phyloP scores from a whole-genome alignment of 2,888 invertebrate genomes.

The Neria commutata region DNA sequence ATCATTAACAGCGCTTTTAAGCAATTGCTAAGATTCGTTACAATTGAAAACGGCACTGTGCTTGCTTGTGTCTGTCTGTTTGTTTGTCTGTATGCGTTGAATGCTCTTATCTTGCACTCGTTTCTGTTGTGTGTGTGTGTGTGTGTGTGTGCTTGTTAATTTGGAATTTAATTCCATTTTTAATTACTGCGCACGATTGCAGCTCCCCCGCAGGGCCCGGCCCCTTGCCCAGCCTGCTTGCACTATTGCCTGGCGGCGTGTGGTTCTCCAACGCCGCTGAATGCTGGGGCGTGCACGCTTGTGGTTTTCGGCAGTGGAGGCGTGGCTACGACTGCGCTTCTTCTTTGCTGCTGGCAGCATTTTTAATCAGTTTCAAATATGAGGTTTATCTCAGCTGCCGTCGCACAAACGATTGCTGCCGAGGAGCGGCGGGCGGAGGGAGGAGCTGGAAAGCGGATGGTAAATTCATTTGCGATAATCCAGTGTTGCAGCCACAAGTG shows the following conservation, averaged over 20 bases:
- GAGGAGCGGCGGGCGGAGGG: not conserved
- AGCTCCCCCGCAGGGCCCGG: not conserved
- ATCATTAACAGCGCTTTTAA: too few relatives aligned
- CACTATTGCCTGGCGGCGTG: not conserved
- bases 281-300: not conserved
- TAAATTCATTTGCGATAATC: slow-evolving; percentile 36
- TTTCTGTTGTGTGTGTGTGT: too few relatives aligned
- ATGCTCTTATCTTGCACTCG: slow-evolving; percentile 5
- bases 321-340: not conserved
- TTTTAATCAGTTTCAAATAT: slow-evolving; percentile 16
- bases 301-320: too few relatives aligned
- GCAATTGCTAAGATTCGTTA: not conserved
- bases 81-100: not conserved
- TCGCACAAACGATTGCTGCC: not conserved
- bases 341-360: not conserved
- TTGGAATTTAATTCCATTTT: slow-evolving; percentile 27
- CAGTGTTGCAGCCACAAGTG: slow-evolving; percentile 14
- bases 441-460: not conserved
- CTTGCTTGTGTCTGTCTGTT: not conserved
- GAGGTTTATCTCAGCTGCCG: not conserved
- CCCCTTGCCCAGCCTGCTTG: not conserved
- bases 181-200: slow-evolving; percentile 24
- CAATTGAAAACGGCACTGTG: not conserved
- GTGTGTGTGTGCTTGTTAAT: slow-evolving; percentile 20
- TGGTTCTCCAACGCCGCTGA: too few relatives aligned